A percentile compares a stretch with the other conserved stretches of the same genome.
These are phyloP conservation scores for Griposia aprilina DNA, from an alignment of 2,888 invertebrate genomes.

Conservation along the genomic window DNA sequence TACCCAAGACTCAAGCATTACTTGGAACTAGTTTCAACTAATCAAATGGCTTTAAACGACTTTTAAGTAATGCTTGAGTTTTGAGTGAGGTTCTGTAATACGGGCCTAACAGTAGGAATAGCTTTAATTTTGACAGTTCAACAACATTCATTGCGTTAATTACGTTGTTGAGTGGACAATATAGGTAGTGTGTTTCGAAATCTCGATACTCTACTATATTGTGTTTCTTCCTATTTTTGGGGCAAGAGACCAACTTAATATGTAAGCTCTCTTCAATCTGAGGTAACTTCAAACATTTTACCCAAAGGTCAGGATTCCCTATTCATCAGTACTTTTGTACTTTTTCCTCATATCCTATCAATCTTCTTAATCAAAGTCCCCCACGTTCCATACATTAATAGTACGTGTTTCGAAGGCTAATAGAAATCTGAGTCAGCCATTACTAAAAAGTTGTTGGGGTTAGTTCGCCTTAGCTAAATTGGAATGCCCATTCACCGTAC, in stretches of 20 bases:
- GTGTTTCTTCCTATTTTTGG: neutral
- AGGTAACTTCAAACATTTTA: neutral
- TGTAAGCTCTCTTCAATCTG: neutral
- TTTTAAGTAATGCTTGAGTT: no score
- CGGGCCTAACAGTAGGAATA: no score
- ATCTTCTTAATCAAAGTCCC: conserved; percentile 30
- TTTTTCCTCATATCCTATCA: conserved; percentile 5
- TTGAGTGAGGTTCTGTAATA: no score
- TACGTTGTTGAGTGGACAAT: no score
- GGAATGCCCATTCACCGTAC: conserved; percentile 69
- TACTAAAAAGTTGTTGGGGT: conserved; percentile 40
- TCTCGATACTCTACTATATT: neutral
- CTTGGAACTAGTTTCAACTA: no score
- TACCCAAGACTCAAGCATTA: no score
- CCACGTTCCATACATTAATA: conserved; percentile 36
- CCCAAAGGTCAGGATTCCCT: neutral
- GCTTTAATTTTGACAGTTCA: no score
- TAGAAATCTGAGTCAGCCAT: conserved; percentile 47
- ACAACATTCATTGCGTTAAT: no score
- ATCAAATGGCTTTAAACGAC: no score
- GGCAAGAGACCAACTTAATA: neutral
- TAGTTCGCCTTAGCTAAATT: conserved; percentile 64
- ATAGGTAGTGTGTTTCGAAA: neutral
- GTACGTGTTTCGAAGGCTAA: conserved; percentile 47
- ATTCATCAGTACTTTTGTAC: neutral